A percentile compares a stretch with the other conserved stretches of the same genome.
Conservation (phyloP, 2,797 vertebrate species). For the Cossypha dichroa region DNA sequence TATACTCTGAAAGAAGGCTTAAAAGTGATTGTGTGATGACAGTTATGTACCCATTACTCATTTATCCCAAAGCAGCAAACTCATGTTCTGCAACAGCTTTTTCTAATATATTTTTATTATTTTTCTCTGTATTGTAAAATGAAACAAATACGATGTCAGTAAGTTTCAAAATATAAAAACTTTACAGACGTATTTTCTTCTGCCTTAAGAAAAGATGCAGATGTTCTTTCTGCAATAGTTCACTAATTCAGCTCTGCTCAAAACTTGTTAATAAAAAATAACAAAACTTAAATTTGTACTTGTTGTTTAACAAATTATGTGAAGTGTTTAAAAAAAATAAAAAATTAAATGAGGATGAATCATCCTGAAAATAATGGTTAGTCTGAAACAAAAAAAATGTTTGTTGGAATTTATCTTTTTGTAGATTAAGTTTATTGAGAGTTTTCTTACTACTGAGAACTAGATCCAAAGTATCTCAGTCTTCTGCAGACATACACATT, state of each 20-base stretch:
- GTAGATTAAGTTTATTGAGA: neutral
- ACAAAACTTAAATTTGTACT: neutral
- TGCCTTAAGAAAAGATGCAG: neutral
- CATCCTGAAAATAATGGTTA: neutral
- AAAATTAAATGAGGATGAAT: neutral
- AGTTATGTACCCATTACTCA: slow-evolving; percentile 37
- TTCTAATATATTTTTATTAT: neutral
- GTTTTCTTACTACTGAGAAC: neutral
- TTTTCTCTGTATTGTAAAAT: neutral
- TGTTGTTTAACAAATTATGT: neutral
- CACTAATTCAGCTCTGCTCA: neutral
- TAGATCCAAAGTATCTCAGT: neutral
- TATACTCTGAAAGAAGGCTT: slow-evolving; percentile 16
- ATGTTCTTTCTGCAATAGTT: neutral
- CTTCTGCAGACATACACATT: neutral
- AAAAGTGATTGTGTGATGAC: slow-evolving; percentile 46
- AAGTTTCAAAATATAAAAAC: neutral
- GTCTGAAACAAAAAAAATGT: neutral
- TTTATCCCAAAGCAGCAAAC: slow-evolving; percentile 13
- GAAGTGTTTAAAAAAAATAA: neutral
- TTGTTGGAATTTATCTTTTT: neutral
- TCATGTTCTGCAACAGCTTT: slow-evolving; percentile 19
- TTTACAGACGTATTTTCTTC: neutral
- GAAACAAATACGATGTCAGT: neutral
- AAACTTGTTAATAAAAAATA: neutral